Percentiles rank a stretch among this genome's conserved stretches.
Evolutionary conservation across 2,113 vertebrate genomes (phyloP).

Genomic region (Brachyhypopomus gauderio): DNA sequence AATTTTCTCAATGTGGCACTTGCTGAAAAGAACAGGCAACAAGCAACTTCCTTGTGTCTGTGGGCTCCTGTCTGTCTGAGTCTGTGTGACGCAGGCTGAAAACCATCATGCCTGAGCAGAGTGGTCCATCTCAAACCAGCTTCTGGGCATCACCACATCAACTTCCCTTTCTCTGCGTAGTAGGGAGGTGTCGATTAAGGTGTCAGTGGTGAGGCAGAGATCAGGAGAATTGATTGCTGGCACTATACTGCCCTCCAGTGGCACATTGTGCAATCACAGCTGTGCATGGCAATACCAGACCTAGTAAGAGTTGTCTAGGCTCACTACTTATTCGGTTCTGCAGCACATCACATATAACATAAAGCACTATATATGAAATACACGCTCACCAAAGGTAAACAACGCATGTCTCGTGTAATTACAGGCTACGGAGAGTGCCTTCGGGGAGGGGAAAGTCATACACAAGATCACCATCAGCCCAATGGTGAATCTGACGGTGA

Average conservation of each 20-base stretch:
- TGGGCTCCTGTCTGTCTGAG: neutral
- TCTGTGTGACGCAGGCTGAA: neutral
- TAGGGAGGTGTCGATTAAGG: neutral
- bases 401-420: constrained; percentile 11
- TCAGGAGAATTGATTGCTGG: neutral
- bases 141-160: neutral
- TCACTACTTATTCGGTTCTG: neutral
- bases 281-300: neutral
- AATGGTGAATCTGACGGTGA: constrained; percentile 86
- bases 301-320: neutral
- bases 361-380: no score
- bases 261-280: constrained; percentile 3
- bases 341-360: no score
- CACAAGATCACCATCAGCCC: constrained; percentile 87
- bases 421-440: constrained; percentile 82
- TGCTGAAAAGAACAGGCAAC: neutral
- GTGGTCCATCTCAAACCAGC: neutral
- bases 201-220: neutral
- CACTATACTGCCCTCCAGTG: constrained; percentile 38
- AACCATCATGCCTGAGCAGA: neutral
- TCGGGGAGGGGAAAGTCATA: constrained; percentile 81
- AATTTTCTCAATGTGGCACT: neutral
- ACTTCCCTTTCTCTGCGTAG: neutral
- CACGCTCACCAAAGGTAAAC: neutral
- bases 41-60: neutral